phyloP scores from a whole-genome alignment of 2,888 invertebrate species.

The Oithona nana region DNA sequence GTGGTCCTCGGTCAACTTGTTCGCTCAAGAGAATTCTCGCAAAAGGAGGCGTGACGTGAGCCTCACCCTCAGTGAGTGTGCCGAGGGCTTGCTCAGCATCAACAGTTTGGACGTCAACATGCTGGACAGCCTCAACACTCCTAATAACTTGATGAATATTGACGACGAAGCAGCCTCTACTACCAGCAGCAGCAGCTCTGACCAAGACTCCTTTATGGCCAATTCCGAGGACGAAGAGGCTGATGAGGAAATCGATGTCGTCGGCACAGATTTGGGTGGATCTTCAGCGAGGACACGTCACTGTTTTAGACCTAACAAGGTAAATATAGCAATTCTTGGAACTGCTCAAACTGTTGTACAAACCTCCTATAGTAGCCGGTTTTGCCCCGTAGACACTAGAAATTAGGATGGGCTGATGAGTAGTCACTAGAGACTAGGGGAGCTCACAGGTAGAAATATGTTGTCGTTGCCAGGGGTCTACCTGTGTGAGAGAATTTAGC shows the following conservation, averaged over 20 bases:
- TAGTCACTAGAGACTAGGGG: too few relatives aligned
- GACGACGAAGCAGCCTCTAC: background rate
- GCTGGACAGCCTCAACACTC: background rate
- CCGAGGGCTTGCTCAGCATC: slow-evolving; percentile 4
- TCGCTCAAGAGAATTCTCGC: background rate
- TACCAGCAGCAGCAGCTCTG: background rate
- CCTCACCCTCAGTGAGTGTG: slow-evolving; percentile 11
- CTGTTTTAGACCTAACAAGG: too few relatives aligned
- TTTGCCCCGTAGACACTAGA: too few relatives aligned
- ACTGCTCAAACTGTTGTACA: too few relatives aligned
- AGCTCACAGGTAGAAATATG: too few relatives aligned
- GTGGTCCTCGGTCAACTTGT: slow-evolving; percentile 6
- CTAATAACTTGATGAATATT: background rate
- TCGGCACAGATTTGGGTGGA: background rate
- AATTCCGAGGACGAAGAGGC: slow-evolving; percentile 15
- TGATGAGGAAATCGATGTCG: slow-evolving; percentile 15
- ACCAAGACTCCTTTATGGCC: too few relatives aligned
- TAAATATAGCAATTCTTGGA: too few relatives aligned
- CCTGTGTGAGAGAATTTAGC: too few relatives aligned
- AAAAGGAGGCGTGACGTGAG: slow-evolving; percentile 1
- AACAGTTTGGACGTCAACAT: background rate
- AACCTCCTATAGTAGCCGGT: too few relatives aligned
- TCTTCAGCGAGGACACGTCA: background rate
- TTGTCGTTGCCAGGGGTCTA: too few relatives aligned
- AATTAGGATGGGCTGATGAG: too few relatives aligned